Evolutionary conservation across 2,113 vertebrate species (phyloP), one percentile per base, ranked within the genome.

Genomic region (Limanda limanda): DNA sequence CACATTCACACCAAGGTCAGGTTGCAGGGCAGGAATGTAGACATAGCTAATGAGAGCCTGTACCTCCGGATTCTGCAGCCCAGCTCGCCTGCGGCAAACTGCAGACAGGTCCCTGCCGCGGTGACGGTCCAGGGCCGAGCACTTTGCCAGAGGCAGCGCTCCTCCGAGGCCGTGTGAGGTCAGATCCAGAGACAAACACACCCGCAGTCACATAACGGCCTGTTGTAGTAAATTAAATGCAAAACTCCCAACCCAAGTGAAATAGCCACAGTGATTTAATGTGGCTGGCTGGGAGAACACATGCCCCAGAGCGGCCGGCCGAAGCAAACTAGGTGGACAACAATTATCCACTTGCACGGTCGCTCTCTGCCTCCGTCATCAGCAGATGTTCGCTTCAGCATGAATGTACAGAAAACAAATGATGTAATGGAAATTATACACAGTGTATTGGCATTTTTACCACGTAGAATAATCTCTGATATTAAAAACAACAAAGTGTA

Each of bases 211-310:
- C 4, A 27, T 25, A 25, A 55, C 52, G 57, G 63, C 40, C 37
- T 51, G 37, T 62, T 62, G 37, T 72, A 56, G 51, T 59, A 55
- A 64, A 74, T 60, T 12, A 75, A 71, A 74, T 51, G 51, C 54
- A 79, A 23, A 65, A 35, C 31, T 59, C 8, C 31, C 17, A 12
- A 60, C 47, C 55, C 8, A 17, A 12, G 8, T 76, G 47, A 68
- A 78, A 74, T 5, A 18, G 58, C 31, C 24, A 25, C n/a, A 27
- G 71, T 70, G 74, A 67, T 81, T 79, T 37, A 79, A 61, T 70
- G 71, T 70, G 40, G 68, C 66, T 60, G 24, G 31, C 31, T 58
- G 31, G 61, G 58, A 42, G 27, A 27, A 12, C 56, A 35, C 37
- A 17, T 35, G 64, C 66, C 82, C 73, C 17, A 12, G 2, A 74